A percentile compares a stretch with the other conserved stretches of the same genome.
These are phyloP conservation scores for Rotaria socialis DNA, from an alignment of 2,888 invertebrate genomes.

Conservation along the genomic window DNA sequence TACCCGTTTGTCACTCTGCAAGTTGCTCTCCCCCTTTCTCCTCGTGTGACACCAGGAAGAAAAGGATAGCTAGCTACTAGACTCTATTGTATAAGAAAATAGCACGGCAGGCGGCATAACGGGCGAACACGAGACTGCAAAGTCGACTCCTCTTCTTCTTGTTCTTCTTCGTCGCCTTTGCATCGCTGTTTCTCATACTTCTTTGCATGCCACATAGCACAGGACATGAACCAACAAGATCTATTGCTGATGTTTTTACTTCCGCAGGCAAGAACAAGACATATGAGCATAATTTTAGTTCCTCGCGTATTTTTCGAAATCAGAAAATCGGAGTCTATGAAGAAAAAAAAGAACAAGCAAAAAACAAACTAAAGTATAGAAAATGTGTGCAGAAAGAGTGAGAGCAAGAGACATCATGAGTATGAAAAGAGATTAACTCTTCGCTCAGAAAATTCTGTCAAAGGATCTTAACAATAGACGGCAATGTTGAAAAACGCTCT, in stretches of 20 bases:
- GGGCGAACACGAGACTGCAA: background rate
- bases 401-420: background rate
- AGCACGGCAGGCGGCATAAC: background rate
- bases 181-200: background rate
- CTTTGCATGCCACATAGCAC: background rate
- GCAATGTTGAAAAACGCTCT: background rate
- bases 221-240: background rate
- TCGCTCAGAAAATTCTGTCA: background rate
- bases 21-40: background rate
- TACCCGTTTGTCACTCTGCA: background rate
- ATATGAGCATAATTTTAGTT: constrained; percentile 4
- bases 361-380: background rate
- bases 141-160: constrained; percentile 7
- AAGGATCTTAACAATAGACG: background rate
- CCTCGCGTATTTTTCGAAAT: background rate
- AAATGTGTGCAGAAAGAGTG: background rate
- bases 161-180: background rate
- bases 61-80: background rate
- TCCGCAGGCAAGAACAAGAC: background rate
- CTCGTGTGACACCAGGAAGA: background rate
- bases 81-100: background rate
- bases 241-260: background rate
- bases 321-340: background rate
- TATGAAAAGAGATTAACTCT: background rate
- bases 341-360: background rate